Base-by-base conservation (phyloP, 2,888 invertebrate genomes). In the Galeopsomyia nigrocyanea region DNA sequence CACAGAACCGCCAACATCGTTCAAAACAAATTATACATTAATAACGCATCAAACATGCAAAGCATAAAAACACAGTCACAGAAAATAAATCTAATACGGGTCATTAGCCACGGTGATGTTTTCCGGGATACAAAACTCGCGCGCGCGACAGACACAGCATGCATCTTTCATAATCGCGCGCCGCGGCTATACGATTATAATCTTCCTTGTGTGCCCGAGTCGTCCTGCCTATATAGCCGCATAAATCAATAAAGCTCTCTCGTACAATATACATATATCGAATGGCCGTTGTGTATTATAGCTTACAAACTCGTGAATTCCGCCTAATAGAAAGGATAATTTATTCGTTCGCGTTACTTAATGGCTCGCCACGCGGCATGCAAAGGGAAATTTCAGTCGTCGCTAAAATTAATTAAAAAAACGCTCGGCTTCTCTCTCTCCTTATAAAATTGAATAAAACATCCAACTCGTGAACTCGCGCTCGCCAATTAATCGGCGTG, bases 371-470 rank as follows among this genome's bases (percentile, higher is more conserved):
- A n/a, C 51, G 22, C 17, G 57, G 58, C 51, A 69, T 57, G 57
- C 49, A 63, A 64, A 63, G n/a, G 56, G 57, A 68, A 63, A n/a
- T n/a, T 63, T 46, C 60, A 71, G 65, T 71, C 61, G 26, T 7
- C 2, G 39, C 39, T 39, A 66, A n/a, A 39, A 73, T 73, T 69
- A 66, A 73, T 73, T 67, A 69, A 73, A 69, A n/a, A 16, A 21
- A 16, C 49, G 49, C 57, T 17, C n/a, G 7, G 64, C n/a, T 39
- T 31, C 19, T 21, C 61, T 22, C 17, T 22, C 47, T 21, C 62
- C 55, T 58, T 61, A 56, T 66, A 57, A 73, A 73, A 66, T 67
- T 69, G 69, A 73, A 69, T 73, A 73, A 69, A 73, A 73, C 66
- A 73, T 69, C 9, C 26, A 5, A 5, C 26, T 26, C 21, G 5